Conservation (phyloP, 1,140 invertebrate species). For the Trichomalopsis sarcophagae region DNA sequence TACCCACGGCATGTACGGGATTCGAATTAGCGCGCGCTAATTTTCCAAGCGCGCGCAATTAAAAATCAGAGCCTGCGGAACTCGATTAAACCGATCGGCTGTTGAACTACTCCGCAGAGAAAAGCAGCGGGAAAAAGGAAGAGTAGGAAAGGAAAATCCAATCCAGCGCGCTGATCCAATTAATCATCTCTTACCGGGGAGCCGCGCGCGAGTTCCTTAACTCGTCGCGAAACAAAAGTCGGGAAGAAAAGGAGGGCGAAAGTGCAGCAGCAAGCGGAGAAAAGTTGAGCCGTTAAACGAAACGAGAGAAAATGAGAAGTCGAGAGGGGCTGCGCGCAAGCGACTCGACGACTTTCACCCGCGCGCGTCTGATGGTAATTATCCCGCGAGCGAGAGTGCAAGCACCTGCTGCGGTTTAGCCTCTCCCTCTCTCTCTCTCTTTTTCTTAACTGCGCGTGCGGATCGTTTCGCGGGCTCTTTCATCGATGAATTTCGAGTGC, state of each 20-base stretch:
- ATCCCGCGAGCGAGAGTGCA: constrained; percentile 53
- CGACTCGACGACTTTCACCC: constrained; percentile 63
- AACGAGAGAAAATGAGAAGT: constrained; percentile 29
- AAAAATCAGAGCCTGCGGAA: background rate
- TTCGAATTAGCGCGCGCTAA: background rate
- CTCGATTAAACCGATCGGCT: constrained; percentile 30
- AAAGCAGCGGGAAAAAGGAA: background rate
- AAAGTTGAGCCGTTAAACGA: constrained; percentile 61
- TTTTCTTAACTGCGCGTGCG: background rate
- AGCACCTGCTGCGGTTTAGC: constrained; percentile 61
- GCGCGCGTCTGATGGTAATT: constrained; percentile 56
- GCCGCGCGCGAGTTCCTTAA: constrained; percentile 15
- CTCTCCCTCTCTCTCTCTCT: background rate
- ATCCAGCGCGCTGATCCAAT: constrained; percentile 48
- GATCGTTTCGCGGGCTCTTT: background rate
- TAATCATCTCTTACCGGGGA: constrained; percentile 34
- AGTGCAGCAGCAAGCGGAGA: constrained; percentile 34
- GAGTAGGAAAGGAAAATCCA: background rate
- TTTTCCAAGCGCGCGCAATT: constrained; percentile 23
- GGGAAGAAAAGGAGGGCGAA: constrained; percentile 31
- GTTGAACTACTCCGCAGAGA: background rate
- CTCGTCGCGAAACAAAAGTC: constrained; percentile 27
- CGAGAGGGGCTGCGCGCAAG: constrained; percentile 7
- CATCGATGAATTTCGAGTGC: constrained; percentile 17
- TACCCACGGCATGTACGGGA: too few relatives aligned